These are phyloP conservation scores for Panurus biarmicus DNA, from an alignment of 2,113 vertebrate genomes.

Conservation along the genomic window DNA sequence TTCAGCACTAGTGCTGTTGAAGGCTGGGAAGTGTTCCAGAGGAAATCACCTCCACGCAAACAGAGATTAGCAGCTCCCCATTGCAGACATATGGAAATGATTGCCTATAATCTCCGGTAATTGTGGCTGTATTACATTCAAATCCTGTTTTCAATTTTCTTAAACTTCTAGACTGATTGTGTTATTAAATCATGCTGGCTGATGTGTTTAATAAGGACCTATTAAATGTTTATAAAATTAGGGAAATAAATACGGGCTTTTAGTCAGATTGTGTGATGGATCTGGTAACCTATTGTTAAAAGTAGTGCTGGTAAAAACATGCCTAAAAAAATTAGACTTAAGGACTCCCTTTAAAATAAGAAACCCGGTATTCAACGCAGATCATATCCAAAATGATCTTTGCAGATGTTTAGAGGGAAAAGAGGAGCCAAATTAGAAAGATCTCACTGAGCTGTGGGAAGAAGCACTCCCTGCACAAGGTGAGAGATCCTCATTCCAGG, in stretches of 20 bases:
- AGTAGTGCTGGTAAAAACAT: slow-evolving; percentile 64
- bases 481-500: rapidly evolving
- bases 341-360: slow-evolving; percentile 52
- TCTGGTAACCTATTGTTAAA: slow-evolving; percentile 80
- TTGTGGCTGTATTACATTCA: slow-evolving; percentile 94
- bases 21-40: slow-evolving; percentile 85
- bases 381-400: slow-evolving; percentile 34
- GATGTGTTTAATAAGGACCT: slow-evolving; percentile 90
- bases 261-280: slow-evolving; percentile 75
- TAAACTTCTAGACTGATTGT: slow-evolving; percentile 95
- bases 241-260: slow-evolving; percentile 81
- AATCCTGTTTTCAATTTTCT: slow-evolving; percentile 94
- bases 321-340: slow-evolving; percentile 46
- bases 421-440: slow-evolving; percentile 9
- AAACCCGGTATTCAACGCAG: neutral
- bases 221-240: slow-evolving; percentile 90
- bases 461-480: neutral
- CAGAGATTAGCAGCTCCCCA: slow-evolving; percentile 93
- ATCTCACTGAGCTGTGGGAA: neutral
- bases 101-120: slow-evolving; percentile 95
- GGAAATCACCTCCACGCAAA: slow-evolving; percentile 92
- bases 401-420: slow-evolving; percentile 13
- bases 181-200: slow-evolving; percentile 96
- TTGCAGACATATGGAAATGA: slow-evolving; percentile 96
- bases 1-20: slow-evolving; percentile 78